Evolutionary conservation across 2,888 invertebrate genomes (phyloP), one percentile per base, ranked within the genome.

Genomic region (Dyspetes luteomarginatus): DNA sequence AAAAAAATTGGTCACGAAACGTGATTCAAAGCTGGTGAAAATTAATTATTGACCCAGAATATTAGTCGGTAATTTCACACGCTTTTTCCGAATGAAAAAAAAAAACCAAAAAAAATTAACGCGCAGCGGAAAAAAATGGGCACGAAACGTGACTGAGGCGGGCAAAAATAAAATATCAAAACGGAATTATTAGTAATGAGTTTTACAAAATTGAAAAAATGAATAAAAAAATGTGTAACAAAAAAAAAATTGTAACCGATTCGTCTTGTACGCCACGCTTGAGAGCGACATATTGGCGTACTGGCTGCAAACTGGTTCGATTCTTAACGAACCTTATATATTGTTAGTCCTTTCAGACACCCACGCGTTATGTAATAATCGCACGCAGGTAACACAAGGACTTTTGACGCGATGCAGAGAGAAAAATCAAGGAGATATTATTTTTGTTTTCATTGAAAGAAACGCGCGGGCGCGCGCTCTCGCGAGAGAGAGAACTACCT

Each of bases 321-420:
- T 22, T 30, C 58, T 60, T 43, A 19, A 50, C 58, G 78, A 62
- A 41, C 64, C 71, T 41, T n/a, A n/a, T n/a, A n/a, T 50, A 19
- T 41, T 84, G 15, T 84, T 15, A 84, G 84, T 84, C 84, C 84
- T 45, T 62, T 78, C 73, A 45, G 84, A 84, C 84, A 82, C 84
- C 73, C 67, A 77, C 81, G 81, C 79, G 72, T 74, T 84, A 82
- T 69, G 50, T 15, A 17, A 65, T 72, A 19, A 83, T 81, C 81
- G 80, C 79, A 67, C 81, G 81, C 64, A 58, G 76, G 84, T 81
- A 84, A 84, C 84, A 84, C 84, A 79, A 81, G 84, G 84, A 84
- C 84, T 84, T 62, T 45, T 15, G 9, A 7, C 22, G n/a, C 48
- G n/a, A n/a, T n/a, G n/a, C n/a, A n/a, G n/a, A n/a, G 55, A 58